Percentiles rank a stretch among this genome's conserved stretches.
Conservation (phyloP, 2,797 vertebrate species). For the Urophycis tenuis region DNA sequence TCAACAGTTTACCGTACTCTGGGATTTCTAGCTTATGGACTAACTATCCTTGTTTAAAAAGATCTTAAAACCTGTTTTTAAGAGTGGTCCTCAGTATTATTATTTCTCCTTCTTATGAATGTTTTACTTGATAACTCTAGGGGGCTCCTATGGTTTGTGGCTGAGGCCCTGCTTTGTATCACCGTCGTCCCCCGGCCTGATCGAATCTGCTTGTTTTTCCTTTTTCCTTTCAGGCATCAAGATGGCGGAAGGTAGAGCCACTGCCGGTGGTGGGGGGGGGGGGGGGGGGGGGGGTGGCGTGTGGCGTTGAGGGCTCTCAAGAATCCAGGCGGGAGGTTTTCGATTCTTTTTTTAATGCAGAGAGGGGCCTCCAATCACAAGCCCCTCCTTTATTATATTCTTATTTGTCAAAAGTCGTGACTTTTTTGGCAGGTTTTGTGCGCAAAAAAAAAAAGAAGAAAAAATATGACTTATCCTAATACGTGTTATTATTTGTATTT, state of each 20-base stretch:
- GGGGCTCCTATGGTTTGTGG: conserved; percentile 65
- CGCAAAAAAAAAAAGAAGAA: too few relatives aligned
- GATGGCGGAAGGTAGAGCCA: conserved; percentile 52
- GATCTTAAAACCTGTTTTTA: conserved; percentile 77
- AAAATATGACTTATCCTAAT: too few relatives aligned
- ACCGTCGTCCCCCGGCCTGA: not conserved
- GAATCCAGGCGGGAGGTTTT: conserved; percentile 68
- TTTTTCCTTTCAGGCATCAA: conserved; percentile 73
- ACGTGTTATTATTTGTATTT: too few relatives aligned
- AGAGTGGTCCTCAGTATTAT: conserved; percentile 50
- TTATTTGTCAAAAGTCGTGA: conserved; percentile 70
- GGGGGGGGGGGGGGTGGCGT: conserved; percentile 44
- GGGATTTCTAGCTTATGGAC: conserved; percentile 92
- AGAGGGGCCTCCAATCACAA: not conserved
- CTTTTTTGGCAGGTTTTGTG: conserved; percentile 59
- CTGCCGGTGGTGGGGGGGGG: not conserved
- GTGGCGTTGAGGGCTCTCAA: not conserved
- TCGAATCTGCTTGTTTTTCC: conserved; percentile 63
- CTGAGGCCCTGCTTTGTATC: conserved; percentile 5
- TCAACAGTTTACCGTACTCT: conserved; percentile 73
- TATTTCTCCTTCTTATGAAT: conserved; percentile 23
- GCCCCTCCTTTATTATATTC: conserved; percentile 57
- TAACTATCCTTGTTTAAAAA: conserved; percentile 75
- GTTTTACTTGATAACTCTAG: conserved; percentile 72
- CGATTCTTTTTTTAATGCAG: conserved; percentile 45